Evolutionary conservation across 2,113 vertebrate genomes (phyloP), one percentile per base, ranked within the genome.

Genomic region (Pyxicephalus adspersus): DNA sequence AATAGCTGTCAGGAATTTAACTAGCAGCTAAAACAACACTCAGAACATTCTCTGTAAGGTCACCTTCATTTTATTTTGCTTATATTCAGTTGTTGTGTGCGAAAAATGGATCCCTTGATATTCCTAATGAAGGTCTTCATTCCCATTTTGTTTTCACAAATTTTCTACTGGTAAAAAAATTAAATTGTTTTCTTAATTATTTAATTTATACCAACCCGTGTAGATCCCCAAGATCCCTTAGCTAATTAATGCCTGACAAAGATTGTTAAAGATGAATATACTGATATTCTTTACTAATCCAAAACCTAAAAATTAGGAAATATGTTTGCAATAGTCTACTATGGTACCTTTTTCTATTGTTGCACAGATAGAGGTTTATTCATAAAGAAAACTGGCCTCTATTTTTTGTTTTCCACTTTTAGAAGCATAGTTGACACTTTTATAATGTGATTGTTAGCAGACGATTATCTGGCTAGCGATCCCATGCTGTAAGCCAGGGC

Each of bases 1-100:
- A 82, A 75, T 75, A 75, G 29, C 80, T 82, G 80, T 82, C 80
- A 75, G 34, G 60, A 75, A 61, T 73, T 81, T 73, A 73, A 66
- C 70, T 65, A 65, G 66, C 65, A 54, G 72, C 58, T 25, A n/a
- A 81, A 82, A 75, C 60, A 75, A 66, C 71, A 58, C 58, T 26
- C 11, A 54, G 52, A 82, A 66, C 51, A 26, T 82, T 50, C 22
- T 7, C n/a, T 29, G 58, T 34, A 82, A 82, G 80, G 70, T 82
- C 80, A 82, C 80, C 71, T 82, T 82, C 18, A 38, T 75, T 31
- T 75, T 74, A 75, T 57, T 79, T 73, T 65, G 70, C 31, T 75
- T 50, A 66, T 66, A 65, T 82, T 28, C 71, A 50, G 63, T 11
- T 38, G 61, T 64, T 82, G 29, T 13, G 23, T 63, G 31, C 26